Conservation (phyloP, 1,140 invertebrate genomes). For the Dysdera silvatica region DNA sequence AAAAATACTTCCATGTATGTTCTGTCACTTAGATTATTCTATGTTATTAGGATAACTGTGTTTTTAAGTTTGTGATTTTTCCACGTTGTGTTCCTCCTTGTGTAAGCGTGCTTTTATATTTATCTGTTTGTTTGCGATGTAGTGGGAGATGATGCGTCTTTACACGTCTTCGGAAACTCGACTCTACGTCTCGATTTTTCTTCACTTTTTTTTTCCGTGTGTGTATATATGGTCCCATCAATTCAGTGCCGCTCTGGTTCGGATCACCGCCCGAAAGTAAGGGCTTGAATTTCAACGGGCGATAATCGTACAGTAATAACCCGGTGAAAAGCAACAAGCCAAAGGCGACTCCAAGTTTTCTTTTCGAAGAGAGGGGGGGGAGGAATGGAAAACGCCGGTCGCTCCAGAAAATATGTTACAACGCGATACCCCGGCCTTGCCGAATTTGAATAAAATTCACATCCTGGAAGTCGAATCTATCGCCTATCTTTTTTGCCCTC, state of each 20-base stretch:
- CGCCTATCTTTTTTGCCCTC: background rate
- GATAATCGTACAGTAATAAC: slow-evolving; percentile 23
- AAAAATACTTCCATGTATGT: too few species aligned
- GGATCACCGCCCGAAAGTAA: background rate
- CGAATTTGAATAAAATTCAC: slow-evolving; percentile 26
- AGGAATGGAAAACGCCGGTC: slow-evolving; percentile 8
- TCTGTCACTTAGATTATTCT: too few species aligned
- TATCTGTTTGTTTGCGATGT: too few species aligned
- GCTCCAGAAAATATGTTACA: slow-evolving; percentile 19
- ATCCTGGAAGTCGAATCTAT: slow-evolving; percentile 12
- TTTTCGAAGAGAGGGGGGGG: background rate
- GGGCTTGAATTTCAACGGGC: slow-evolving; percentile 23
- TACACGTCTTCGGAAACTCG: too few species aligned
- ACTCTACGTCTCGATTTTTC: too few species aligned
- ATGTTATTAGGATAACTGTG: too few species aligned
- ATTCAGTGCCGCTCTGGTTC: slow-evolving; percentile 3
- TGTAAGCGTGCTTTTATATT: too few species aligned
- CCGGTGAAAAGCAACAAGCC: slow-evolving; percentile 24
- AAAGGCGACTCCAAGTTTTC: too few species aligned
- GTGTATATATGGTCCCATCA: slow-evolving; percentile 26
- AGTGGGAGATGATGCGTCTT: too few species aligned
- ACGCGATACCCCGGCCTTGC: slow-evolving; percentile 3
- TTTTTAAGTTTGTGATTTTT: too few species aligned
- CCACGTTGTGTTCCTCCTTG: too few species aligned
- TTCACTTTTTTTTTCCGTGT: background rate